These are phyloP conservation scores for Geophilus truncorum DNA, from an alignment of 2,888 invertebrate genomes.

Conservation along the genomic window DNA sequence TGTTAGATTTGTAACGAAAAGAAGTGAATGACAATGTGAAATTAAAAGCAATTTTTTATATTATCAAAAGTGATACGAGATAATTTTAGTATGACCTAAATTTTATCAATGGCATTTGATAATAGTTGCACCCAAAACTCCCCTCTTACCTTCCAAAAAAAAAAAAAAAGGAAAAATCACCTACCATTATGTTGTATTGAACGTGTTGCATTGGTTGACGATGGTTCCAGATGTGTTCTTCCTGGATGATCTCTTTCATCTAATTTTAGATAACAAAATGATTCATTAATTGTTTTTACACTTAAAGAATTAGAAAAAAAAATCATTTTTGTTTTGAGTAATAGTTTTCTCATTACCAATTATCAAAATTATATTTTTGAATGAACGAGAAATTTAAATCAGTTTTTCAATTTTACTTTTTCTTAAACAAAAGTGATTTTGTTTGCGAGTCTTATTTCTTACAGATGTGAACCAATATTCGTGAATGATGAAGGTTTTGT, in stretches of 20 bases:
- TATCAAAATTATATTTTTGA: too few species aligned
- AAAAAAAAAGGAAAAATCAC: background rate
- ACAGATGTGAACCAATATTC: constrained; percentile 19
- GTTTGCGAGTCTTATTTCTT: too few species aligned
- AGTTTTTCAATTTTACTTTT: too few species aligned
- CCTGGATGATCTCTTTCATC: background rate
- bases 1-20: constrained; percentile 5
- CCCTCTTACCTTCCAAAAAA: too few species aligned
- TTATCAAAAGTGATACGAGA: background rate
- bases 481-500: background rate
- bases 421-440: too few species aligned
- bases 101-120: background rate
- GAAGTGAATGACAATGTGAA: background rate
- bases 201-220: background rate
- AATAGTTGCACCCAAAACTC: background rate
- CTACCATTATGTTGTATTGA: background rate
- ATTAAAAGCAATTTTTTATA: background rate
- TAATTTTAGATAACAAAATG: background rate
- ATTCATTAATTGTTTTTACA: background rate
- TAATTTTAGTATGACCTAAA: background rate
- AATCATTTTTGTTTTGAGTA: too few species aligned
- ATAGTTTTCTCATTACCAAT: too few species aligned
- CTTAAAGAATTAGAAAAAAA: too few species aligned
- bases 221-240: background rate
- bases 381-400: too few species aligned